Percentiles rank a stretch among this genome's conserved stretches.
These are phyloP conservation scores for Andrena minutula DNA, from an alignment of 2,888 invertebrate genomes.

Conservation along the genomic window DNA sequence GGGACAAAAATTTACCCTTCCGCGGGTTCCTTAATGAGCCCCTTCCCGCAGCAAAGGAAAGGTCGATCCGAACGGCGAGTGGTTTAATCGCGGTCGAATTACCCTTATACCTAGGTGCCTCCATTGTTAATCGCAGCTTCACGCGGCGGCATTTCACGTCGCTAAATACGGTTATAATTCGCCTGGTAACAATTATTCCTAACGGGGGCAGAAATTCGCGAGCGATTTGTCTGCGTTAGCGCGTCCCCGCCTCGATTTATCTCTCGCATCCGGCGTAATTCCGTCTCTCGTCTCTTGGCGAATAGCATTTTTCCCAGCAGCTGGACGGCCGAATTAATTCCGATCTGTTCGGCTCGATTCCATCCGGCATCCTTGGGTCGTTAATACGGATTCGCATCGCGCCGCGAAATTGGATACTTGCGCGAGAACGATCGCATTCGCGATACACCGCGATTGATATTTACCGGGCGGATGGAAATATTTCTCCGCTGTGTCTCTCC, in stretches of 20 bases:
- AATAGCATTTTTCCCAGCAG: conserved; percentile 15
- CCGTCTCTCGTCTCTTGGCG: conserved; percentile 9
- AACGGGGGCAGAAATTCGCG: conserved; percentile 32
- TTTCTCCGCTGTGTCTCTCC: not conserved
- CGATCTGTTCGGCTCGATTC: not conserved
- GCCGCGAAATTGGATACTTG: conserved; percentile 1
- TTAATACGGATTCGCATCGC: not conserved
- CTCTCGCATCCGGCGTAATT: conserved; percentile 32
- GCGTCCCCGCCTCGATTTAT: conserved; percentile 44
- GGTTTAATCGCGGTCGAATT: conserved; percentile 42
- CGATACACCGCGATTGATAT: not conserved
- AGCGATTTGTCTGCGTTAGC: conserved; percentile 46
- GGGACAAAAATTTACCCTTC: conserved; percentile 19
- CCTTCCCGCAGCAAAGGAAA: not conserved
- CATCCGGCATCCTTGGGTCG: conserved; percentile 3
- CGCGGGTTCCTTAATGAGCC: conserved; percentile 17
- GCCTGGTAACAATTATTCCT: conserved; percentile 35
- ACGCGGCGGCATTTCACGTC: conserved; percentile 20
- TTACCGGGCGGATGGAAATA: not conserved
- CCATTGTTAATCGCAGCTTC: conserved; percentile 43
- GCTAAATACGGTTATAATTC: conserved; percentile 32
- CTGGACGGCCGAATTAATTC: conserved; percentile 37
- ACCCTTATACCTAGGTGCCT: conserved; percentile 10
- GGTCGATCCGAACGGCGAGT: not conserved
- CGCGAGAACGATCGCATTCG: not conserved